Conservation (phyloP, 2,113 vertebrate species). For the Brienomyrus longianalis region DNA sequence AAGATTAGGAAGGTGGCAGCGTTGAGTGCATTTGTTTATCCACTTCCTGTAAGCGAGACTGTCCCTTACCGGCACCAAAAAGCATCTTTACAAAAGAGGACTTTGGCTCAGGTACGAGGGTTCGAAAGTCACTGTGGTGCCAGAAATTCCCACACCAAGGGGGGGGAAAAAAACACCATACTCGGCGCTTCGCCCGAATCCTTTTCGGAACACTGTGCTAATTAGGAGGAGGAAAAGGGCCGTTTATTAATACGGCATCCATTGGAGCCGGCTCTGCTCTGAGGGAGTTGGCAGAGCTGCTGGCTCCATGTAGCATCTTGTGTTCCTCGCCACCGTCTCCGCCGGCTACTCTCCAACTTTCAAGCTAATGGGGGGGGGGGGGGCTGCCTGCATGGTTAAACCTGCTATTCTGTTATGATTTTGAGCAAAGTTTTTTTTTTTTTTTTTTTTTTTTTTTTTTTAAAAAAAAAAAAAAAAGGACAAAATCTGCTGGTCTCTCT, state of each 20-base stretch:
- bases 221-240: conserved; percentile 34
- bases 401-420: conserved; percentile 26
- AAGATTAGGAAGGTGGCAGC: not conserved
- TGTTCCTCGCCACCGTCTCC: conserved; percentile 38
- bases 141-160: not conserved
- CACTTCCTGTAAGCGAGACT: not conserved
- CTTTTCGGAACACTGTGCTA: conserved; percentile 26
- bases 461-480: too few relatives aligned
- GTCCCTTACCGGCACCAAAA: not conserved
- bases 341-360: conserved; percentile 33
- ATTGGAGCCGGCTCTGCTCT: not conserved
- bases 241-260: conserved; percentile 29
- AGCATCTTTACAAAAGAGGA: not conserved
- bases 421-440: conserved; percentile 38
- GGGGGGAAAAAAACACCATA: not conserved
- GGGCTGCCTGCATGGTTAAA: conserved; percentile 20
- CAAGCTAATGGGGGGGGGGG: conserved; percentile 43
- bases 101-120: too few relatives aligned
- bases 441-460: conserved; percentile 26
- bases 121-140: not conserved
- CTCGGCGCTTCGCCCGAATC: conserved; percentile 9
- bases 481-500: conserved; percentile 40
- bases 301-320: conserved; percentile 16
- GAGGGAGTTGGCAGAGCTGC: not conserved
- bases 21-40: not conserved